Percentiles rank a stretch among this genome's conserved stretches.
Conservation (phyloP, 2,888 invertebrate genomes). For the Macaria liturata region DNA sequence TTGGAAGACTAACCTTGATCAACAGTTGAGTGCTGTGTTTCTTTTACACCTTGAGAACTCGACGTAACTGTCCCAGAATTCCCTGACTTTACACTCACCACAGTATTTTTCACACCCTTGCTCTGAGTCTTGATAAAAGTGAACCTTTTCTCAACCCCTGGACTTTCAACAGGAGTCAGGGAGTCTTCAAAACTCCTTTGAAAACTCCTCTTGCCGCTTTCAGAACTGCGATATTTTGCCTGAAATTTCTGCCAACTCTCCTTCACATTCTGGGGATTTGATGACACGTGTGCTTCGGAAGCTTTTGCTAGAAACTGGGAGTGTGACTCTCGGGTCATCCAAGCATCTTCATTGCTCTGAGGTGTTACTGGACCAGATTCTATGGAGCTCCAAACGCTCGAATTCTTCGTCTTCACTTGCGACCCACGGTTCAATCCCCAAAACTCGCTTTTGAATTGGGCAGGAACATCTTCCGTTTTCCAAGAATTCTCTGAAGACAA, state of each 20-base stretch:
- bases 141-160: no score
- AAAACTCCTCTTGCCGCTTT: neutral
- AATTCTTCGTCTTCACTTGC: no score
- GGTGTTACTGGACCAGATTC: no score
- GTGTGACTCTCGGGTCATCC: conserved; percentile 3
- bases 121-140: no score
- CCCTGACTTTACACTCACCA: no score
- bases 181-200: conserved; percentile 1
- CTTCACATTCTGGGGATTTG: neutral
- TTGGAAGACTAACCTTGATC: neutral
- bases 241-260: neutral
- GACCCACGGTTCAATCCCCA: no score
- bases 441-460: neutral
- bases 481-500: conserved; percentile 1
- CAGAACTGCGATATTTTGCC: neutral
- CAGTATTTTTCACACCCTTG: no score
- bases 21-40: no score
- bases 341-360: neutral
- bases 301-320: neutral
- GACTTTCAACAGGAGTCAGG: conserved; percentile 2
- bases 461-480: neutral
- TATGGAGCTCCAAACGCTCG: no score
- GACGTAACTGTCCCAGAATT: no score
- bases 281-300: neutral
- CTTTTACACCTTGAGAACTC: no score